Conservation (phyloP, 2,797 vertebrate species). For the Varecia variegata region DNA sequence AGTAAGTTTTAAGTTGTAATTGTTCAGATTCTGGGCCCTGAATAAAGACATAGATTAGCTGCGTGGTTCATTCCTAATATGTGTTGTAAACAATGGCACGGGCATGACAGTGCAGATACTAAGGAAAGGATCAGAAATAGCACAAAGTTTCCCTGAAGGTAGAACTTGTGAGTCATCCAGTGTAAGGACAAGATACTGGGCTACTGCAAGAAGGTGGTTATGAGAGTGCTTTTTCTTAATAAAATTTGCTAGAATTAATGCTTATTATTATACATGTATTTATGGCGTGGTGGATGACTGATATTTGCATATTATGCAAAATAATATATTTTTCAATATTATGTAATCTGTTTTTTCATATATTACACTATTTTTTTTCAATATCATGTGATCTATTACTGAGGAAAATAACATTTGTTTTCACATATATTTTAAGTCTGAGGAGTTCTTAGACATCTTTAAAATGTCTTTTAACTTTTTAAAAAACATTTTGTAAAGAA, state of each 20-base stretch:
- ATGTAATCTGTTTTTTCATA: neutral
- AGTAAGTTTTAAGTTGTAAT: neutral
- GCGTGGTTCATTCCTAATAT: neutral
- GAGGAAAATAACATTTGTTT: slow-evolving; percentile 8
- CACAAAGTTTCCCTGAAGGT: neutral
- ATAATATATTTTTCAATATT: neutral
- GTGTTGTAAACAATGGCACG: neutral
- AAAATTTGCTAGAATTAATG: neutral
- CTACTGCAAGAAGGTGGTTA: neutral
- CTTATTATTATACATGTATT: neutral
- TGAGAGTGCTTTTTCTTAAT: neutral
- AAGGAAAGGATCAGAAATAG: slow-evolving; percentile 3
- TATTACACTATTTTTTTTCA: neutral
- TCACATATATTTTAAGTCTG: neutral
- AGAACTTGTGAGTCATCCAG: neutral
- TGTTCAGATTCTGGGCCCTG: neutral
- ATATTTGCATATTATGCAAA: neutral
- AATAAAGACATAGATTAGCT: neutral
- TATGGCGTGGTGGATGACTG: neutral
- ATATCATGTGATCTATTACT: neutral
- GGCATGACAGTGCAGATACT: slow-evolving; percentile 54
- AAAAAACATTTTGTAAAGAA: neutral
- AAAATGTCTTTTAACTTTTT: neutral
- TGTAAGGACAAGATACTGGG: neutral
- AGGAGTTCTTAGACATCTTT: slow-evolving; percentile 17